Evolutionary conservation across 2,113 vertebrate genomes (phyloP), one percentile per base, ranked within the genome.

Genomic region (Caretta caretta): DNA sequence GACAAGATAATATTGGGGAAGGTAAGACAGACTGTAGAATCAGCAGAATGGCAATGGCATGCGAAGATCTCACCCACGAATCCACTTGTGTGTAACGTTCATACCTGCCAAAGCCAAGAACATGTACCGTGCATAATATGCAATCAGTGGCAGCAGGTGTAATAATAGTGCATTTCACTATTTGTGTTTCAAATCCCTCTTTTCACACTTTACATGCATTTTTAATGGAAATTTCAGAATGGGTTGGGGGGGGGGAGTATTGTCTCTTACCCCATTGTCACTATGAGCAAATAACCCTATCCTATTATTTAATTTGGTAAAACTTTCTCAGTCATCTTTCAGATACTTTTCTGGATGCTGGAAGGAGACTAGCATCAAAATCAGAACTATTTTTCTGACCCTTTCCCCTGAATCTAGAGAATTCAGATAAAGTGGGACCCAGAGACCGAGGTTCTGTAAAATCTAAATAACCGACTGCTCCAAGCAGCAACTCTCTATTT

Each of bases 1-100:
- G 94, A 89, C 88, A 57, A 69, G 31, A 81, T 89, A 90, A 93
- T 50, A 93, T 91, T 76, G 22, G 53, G 57, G 81, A 72, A 72
- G 65, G 93, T 88, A 96, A 95, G 42, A 9, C 85, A 82, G 50
- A 27, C 1, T 46, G 90, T 13, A 59, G 86, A 35, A 78, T 78
- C 10, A 78, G 75, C 75, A 78, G 75, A 48, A 48, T 29, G 46
- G 75, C 42, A 48, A 46, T 78, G 5, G 80, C 89, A 92, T 89
- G 53, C 65, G 91, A 69, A 94, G 57, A 87, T 54, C 81, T 80
- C 82, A 7, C 83, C 57, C 72, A 88, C 46, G 22, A 83, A 11
- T 90, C 75, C 46, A 13, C 25, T 16, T 4, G 0, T 31, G 46
- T 56, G 81, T 91, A 92, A 46, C 2, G 7, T 48, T 78, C 25